These are phyloP conservation scores for Myiagra hebetior DNA, from an alignment of 2,113 vertebrate species.

Conservation along the genomic window DNA sequence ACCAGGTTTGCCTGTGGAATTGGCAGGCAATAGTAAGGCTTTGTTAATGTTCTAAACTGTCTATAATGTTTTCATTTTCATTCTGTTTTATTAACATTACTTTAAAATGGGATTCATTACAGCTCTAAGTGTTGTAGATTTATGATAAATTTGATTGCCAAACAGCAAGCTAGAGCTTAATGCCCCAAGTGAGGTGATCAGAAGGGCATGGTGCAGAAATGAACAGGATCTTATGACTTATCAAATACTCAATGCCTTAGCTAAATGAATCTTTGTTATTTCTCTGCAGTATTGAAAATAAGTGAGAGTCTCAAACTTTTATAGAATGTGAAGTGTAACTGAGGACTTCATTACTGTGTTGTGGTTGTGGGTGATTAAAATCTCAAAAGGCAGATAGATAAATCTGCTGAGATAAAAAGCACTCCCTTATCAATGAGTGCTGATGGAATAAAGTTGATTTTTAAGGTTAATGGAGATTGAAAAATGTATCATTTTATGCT, in stretches of 20 bases:
- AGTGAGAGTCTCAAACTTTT: not conserved
- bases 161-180: not conserved
- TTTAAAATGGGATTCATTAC: not conserved
- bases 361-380: not conserved
- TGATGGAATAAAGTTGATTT: not conserved
- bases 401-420: not conserved
- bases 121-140: not conserved
- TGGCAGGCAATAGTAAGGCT: not conserved
- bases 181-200: not conserved
- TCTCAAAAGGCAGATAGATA: not conserved
- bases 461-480: not conserved
- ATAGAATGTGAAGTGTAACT: not conserved
- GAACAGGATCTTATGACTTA: not conserved
- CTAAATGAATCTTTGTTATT: not conserved
- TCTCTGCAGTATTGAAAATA: not conserved
- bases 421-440: not conserved
- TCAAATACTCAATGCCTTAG: not conserved
- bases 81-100: not conserved
- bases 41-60: not conserved
- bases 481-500: not conserved
- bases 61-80: not conserved
- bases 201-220: not conserved
- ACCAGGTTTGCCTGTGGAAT: not conserved
- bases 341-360: not conserved
- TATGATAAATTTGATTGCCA: not conserved